Conservation (phyloP, 2,888 invertebrate species). For the Folsomia manolachei region DNA sequence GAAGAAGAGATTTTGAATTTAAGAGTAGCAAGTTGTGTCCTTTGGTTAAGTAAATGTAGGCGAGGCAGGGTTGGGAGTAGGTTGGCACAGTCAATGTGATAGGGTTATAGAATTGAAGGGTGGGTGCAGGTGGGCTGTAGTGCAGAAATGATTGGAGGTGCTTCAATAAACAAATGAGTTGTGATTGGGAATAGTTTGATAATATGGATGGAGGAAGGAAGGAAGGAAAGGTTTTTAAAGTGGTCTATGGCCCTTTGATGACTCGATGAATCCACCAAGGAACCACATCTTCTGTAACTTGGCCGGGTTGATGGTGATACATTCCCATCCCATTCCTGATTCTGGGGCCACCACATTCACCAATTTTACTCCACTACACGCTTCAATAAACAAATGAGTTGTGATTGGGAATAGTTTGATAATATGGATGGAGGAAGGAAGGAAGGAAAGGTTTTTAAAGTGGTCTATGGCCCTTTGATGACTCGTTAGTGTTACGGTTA, state of each 20-base stretch:
- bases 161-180: not conserved
- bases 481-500: conserved; percentile 18
- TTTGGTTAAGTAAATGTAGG: not conserved
- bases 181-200: not conserved
- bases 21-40: not conserved
- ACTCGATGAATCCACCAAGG: not conserved
- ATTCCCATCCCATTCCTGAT: not conserved
- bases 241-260: conserved; percentile 14
- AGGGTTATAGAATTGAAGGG: not conserved
- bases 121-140: too few relatives aligned
- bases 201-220: not conserved
- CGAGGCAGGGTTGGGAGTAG: too few relatives aligned
- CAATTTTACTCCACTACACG: conserved; percentile 7
- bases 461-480: conserved; percentile 14
- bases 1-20: not conserved
- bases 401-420: not conserved
- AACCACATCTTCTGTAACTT: not conserved
- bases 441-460: conserved; percentile 3
- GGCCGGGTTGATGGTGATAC: not conserved
- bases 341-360: not conserved
- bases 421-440: not conserved
- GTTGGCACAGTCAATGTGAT: too few relatives aligned
- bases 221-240: conserved; percentile 3
- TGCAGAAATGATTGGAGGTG: not conserved
- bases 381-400: not conserved